Evolutionary conservation across 2,113 vertebrate genomes (phyloP).

Genomic region (Urocynchramus pylzowi): DNA sequence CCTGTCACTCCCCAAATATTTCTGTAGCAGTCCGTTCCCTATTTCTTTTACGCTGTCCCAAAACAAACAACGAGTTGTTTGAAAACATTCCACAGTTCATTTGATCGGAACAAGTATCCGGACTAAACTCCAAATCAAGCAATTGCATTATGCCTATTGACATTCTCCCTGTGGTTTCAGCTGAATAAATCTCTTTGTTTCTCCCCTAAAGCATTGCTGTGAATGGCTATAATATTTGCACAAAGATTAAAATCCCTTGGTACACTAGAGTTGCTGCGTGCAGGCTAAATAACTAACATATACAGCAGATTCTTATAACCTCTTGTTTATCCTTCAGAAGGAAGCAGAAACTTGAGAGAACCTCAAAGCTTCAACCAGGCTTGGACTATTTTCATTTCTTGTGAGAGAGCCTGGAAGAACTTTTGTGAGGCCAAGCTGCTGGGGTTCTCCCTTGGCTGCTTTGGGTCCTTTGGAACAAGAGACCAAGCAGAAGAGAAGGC

Average conservation of each 20-base stretch:
- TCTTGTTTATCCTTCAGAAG: conserved; percentile 56
- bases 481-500: neutral
- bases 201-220: conserved; percentile 36
- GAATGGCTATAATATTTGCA: conserved; percentile 49
- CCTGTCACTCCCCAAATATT: conserved; percentile 6
- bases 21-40: neutral
- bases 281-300: conserved; percentile 42
- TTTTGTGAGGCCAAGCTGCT: neutral
- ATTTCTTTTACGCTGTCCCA: conserved; percentile 23
- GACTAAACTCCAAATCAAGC: conserved; percentile 58
- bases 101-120: conserved; percentile 23
- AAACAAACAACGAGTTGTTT: conserved; percentile 24
- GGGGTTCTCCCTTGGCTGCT: conserved; percentile 11
- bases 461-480: neutral
- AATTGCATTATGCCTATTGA: conserved; percentile 47
- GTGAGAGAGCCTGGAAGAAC: neutral
- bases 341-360: conserved; percentile 60
- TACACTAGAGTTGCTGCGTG: neutral
- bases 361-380: conserved; percentile 50
- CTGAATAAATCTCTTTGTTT: conserved; percentile 62
- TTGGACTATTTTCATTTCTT: conserved; percentile 49
- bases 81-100: conserved; percentile 57
- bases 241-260: conserved; percentile 50
- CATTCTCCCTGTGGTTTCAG: conserved; percentile 58
- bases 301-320: conserved; percentile 41